Percentiles rank a stretch among this genome's conserved stretches.
Evolutionary conservation across 2,797 vertebrate species (phyloP).

Genomic region (Carcharodon carcharias): DNA sequence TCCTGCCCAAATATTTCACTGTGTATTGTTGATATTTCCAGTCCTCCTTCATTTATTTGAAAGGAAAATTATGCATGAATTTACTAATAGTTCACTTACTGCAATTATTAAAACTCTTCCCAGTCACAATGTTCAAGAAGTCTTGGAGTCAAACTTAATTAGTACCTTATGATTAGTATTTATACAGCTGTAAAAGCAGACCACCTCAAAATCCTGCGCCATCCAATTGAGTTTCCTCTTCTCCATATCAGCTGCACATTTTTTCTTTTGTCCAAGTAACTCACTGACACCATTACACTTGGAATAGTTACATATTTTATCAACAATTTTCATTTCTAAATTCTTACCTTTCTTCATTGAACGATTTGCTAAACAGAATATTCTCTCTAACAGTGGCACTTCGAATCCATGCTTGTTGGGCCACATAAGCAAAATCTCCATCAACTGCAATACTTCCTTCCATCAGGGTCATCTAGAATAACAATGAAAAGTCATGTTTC

Average conservation of each 20-base stretch:
- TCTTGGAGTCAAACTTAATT: background rate
- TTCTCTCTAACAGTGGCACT: constrained; percentile 81
- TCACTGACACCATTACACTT: background rate
- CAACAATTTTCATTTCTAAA: background rate
- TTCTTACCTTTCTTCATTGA: constrained; percentile 79
- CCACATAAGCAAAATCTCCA: constrained; percentile 81
- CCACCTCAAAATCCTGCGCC: background rate
- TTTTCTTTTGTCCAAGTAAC: background rate
- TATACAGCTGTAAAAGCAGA: background rate
- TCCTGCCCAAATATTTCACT: background rate
- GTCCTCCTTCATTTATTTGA: background rate
- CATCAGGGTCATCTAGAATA: constrained; percentile 73
- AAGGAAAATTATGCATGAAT: background rate
- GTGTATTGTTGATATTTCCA: background rate
- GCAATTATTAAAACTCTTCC: background rate
- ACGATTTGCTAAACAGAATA: constrained; percentile 83
- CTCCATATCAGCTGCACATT: background rate
- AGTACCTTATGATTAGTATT: background rate
- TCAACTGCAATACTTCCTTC: constrained; percentile 74
- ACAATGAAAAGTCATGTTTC: background rate
- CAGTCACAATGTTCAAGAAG: background rate
- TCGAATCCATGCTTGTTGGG: constrained; percentile 88
- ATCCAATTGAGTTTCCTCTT: background rate
- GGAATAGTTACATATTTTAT: background rate
- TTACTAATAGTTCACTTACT: background rate